Base-by-base conservation (phyloP, 2,797 vertebrate genomes). In the Falco rusticolus region DNA sequence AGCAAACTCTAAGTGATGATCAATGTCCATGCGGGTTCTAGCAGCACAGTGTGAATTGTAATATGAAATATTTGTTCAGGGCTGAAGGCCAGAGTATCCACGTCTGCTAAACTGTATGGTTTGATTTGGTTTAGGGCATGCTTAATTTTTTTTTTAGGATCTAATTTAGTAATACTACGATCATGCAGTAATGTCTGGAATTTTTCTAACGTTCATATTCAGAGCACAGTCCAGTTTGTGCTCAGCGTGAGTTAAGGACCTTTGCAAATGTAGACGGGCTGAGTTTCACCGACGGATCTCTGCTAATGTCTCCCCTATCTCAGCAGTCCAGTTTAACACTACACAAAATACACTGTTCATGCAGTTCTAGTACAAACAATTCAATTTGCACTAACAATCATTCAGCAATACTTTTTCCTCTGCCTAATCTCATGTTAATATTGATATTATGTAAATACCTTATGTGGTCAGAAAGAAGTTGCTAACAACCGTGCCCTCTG, bases 181-280 rank as follows among this genome's bases (percentile, higher is more conserved):
- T 66, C 74, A 76, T 84, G 74, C 53, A 91, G 82, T 83, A 89
- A 87, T 68, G 74, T 87, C 88, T 94, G 89, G 66, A 74, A 45
- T 26, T 92, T 91, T 95, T 87, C 61, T 91, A 70, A 74, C 13
- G 19, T 48, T 70, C 48, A 16, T 43, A 13, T 50, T 51, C 70
- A 72, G 90, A 89, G 75, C 22, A 65, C 66, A 69, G 59, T 77
- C 4, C 5, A 34, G 29, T 86, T 84, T 93, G 29, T 64, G 48
- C 84, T 84, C 65, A 70, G 75, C 8, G 1, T 69, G 77, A 75
- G 47, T 89, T 96, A 85, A 79, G 82, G 68, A 47, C 25, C 75
- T 90, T 63, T 88, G 85, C 54, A 91, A 95, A 83, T 39, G 45
- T 37, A 71, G 47, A 21, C 43, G 89, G 93, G 69, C 34, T 6